phyloP scores from a whole-genome alignment of 2,797 vertebrate species.

The Sebastes glaucus region DNA sequence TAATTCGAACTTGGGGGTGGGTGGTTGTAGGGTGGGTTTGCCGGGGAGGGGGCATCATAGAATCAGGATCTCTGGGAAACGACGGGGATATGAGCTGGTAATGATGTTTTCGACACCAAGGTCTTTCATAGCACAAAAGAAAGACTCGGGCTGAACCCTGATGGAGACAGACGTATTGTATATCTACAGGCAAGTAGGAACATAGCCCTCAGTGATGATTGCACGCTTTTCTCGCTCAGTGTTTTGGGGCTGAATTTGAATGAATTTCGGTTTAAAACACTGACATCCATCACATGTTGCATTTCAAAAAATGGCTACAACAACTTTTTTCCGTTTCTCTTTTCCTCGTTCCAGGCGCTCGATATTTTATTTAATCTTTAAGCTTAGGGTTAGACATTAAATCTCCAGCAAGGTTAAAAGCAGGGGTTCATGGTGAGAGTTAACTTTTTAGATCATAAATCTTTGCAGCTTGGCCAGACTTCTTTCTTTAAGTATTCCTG shows the following conservation, averaged over 20 bases:
- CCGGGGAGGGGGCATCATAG: constrained; percentile 62
- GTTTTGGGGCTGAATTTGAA: constrained; percentile 39
- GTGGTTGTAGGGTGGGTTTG: constrained; percentile 61
- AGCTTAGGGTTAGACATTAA: constrained; percentile 15
- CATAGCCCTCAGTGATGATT: constrained; percentile 49
- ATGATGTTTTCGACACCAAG: constrained; percentile 71
- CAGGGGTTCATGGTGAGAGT: constrained; percentile 21
- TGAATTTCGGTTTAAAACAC: constrained; percentile 31
- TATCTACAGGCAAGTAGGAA: constrained; percentile 51
- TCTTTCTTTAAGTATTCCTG: constrained; percentile 11
- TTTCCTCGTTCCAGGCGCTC: neutral
- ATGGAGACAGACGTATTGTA: constrained; percentile 39
- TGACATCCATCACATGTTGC: constrained; percentile 35
- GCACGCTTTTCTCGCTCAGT: constrained; percentile 13
- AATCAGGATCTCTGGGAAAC: constrained; percentile 72
- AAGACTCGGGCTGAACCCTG: constrained; percentile 42
- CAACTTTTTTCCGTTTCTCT: constrained; percentile 21
- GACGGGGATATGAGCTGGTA: constrained; percentile 61
- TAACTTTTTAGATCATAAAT: constrained; percentile 32
- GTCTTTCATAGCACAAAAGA: constrained; percentile 67
- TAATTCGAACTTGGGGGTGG: constrained; percentile 82
- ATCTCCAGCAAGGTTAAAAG: constrained; percentile 11
- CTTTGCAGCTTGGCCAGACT: neutral
- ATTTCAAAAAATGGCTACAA: constrained; percentile 31
- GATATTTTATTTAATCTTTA: constrained; percentile 30